Conservation (phyloP, 2,888 invertebrate species). For the Hoplodrina blanda region DNA sequence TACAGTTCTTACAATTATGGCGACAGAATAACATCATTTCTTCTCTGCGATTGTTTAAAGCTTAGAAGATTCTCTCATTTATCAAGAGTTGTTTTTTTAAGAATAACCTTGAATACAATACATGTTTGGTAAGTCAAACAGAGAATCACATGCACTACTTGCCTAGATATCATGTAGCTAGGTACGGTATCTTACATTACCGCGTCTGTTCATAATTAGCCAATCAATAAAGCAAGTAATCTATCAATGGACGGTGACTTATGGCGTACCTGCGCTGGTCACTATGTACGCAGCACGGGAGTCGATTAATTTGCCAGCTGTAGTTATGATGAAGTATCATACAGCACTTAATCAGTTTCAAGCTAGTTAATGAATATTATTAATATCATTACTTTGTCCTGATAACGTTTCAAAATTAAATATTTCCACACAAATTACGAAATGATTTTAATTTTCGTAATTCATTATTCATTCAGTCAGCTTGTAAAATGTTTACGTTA, state of each 20-base stretch:
- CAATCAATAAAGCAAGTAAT: slow-evolving; percentile 35
- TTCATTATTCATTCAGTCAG: slow-evolving; percentile 4
- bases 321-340: slow-evolving; percentile 47
- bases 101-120: not conserved
- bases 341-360: slow-evolving; percentile 25
- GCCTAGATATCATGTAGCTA: not conserved
- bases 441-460: slow-evolving; percentile 20
- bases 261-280: slow-evolving; percentile 16
- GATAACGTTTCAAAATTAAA: slow-evolving; percentile 31
- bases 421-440: slow-evolving; percentile 36
- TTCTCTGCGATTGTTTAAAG: not conserved
- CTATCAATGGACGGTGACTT: slow-evolving; percentile 45
- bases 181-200: slow-evolving; percentile 6
- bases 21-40: not conserved
- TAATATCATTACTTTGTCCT: slow-evolving; percentile 32
- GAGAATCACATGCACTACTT: not conserved
- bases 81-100: not conserved
- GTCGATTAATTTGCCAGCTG: slow-evolving; percentile 19
- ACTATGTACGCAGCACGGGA: slow-evolving; percentile 16
- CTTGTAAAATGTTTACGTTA: slow-evolving; percentile 12
- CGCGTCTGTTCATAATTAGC: slow-evolving; percentile 17
- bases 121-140: no score
- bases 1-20: not conserved
- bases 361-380: slow-evolving; percentile 40
- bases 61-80: not conserved